phyloP scores from a whole-genome alignment of 1,140 invertebrate species.

The Caerostris darwini region DNA sequence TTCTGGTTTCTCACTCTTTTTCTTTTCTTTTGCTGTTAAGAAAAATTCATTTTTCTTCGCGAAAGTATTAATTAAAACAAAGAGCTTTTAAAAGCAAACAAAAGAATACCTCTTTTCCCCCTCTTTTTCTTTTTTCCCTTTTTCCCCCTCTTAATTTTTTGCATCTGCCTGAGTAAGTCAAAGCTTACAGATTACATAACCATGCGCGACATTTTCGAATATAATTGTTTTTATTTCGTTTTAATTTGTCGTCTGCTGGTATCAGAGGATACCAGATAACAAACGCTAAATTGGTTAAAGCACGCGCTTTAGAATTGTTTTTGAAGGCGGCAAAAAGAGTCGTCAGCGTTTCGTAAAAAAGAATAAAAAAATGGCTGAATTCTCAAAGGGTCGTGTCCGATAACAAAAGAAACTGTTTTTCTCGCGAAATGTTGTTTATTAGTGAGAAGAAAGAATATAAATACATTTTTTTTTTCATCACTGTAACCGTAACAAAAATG shows the following conservation, averaged over 20 bases:
- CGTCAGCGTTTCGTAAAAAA: not conserved
- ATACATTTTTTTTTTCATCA: slow-evolving; percentile 29
- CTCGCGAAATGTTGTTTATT: slow-evolving; percentile 49
- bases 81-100: slow-evolving; percentile 60
- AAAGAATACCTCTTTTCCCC: slow-evolving; percentile 12
- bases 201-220: slow-evolving; percentile 66
- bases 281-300: slow-evolving; percentile 72
- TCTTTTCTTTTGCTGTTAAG: not conserved
- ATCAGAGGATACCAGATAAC: slow-evolving; percentile 75
- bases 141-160: slow-evolving; percentile 31
- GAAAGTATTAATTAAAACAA: slow-evolving; percentile 78
- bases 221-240: slow-evolving; percentile 75
- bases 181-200: slow-evolving; percentile 64
- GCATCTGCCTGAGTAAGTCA: slow-evolving; percentile 11
- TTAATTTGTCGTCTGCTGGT: slow-evolving; percentile 75
- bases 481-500: slow-evolving; percentile 47
- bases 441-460: not conserved
- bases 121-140: not conserved
- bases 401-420: slow-evolving; percentile 68
- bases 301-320: slow-evolving; percentile 35
- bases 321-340: not conserved
- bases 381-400: slow-evolving; percentile 53
- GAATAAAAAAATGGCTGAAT: slow-evolving; percentile 21
- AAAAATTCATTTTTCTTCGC: slow-evolving; percentile 74
- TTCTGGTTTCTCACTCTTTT: slow-evolving; percentile 17